Percentiles rank a stretch among this genome's conserved stretches.
Conservation (phyloP, 2,888 invertebrate species). For the Petrolisthes manimaculis region DNA sequence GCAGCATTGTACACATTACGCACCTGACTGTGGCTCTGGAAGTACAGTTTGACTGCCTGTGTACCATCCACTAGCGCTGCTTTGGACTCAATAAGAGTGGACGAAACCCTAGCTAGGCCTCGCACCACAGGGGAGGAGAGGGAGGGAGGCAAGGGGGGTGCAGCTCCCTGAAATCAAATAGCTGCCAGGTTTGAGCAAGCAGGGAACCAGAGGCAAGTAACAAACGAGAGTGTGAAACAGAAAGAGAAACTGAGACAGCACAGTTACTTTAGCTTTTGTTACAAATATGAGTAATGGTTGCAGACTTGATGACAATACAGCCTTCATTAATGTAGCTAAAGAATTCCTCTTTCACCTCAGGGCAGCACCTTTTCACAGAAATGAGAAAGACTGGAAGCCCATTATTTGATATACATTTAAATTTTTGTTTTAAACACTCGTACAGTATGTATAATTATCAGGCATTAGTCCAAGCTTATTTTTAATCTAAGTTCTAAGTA, state of each 20-base stretch:
- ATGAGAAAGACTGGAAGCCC: background rate
- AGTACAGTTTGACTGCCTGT: conserved; percentile 47
- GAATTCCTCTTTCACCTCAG: too few species aligned
- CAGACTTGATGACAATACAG: too few species aligned
- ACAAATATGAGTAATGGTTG: too few species aligned
- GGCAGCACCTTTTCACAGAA: background rate
- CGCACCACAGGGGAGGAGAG: conserved; percentile 50
- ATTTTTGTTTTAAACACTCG: too few species aligned
- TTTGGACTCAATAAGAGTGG: conserved; percentile 41
- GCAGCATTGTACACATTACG: conserved; percentile 13
- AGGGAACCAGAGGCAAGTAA: background rate
- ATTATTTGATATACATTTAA: too few species aligned
- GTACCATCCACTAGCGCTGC: conserved; percentile 52
- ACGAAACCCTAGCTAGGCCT: conserved; percentile 30
- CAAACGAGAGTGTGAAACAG: background rate
- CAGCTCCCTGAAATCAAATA: conserved; percentile 49
- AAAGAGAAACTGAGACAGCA: too few species aligned
- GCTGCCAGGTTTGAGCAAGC: conserved; percentile 37
- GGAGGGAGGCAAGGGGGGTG: conserved; percentile 40
- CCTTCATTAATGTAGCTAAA: too few species aligned
- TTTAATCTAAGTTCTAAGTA: too few species aligned
- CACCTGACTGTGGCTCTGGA: conserved; percentile 52
- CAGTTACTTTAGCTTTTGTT: too few species aligned
- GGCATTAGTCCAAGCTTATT: too few species aligned
- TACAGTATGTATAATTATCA: too few species aligned